Conservation (phyloP, 1,140 invertebrate species). For the Drosophila busckii region DNA sequence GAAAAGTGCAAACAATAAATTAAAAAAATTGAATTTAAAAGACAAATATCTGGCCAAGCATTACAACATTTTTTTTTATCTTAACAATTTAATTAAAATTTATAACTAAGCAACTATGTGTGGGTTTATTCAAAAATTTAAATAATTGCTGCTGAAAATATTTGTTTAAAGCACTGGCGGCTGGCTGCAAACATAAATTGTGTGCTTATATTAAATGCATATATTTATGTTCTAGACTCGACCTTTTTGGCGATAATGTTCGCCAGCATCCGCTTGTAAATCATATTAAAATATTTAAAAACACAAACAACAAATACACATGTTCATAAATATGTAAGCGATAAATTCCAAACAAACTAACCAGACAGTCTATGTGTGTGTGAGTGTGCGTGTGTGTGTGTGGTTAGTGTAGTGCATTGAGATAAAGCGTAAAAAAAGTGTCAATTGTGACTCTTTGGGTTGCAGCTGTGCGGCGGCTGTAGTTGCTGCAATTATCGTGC, state of each 20-base stretch:
- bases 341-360: slow-evolving; percentile 57
- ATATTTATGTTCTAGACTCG: slow-evolving; percentile 3
- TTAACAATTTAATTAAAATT: too few relatives aligned
- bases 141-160: too few relatives aligned
- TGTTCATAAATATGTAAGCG: slow-evolving; percentile 13
- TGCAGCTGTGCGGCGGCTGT: slow-evolving; percentile 32
- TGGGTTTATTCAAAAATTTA: too few relatives aligned
- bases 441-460: slow-evolving; percentile 52
- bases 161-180: too few relatives aligned
- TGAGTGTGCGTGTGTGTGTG: slow-evolving; percentile 18
- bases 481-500: slow-evolving; percentile 67
- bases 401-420: slow-evolving; percentile 67
- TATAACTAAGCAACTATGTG: too few relatives aligned
- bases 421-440: slow-evolving; percentile 65
- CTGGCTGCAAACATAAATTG: too few relatives aligned
- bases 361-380: slow-evolving; percentile 21
- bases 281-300: slow-evolving; percentile 71
- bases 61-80: too few relatives aligned
- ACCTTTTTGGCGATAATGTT: slow-evolving; percentile 38
- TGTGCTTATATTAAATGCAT: slow-evolving; percentile 7
- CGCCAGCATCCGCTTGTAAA: slow-evolving; percentile 69
- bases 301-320: too few relatives aligned
- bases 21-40: too few relatives aligned
- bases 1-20: too few relatives aligned
- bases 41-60: too few relatives aligned